A percentile compares a stretch with the other conserved stretches of the same genome.
Conservation (phyloP, 1,140 invertebrate species). For the Zaprionus lachaisei region DNA sequence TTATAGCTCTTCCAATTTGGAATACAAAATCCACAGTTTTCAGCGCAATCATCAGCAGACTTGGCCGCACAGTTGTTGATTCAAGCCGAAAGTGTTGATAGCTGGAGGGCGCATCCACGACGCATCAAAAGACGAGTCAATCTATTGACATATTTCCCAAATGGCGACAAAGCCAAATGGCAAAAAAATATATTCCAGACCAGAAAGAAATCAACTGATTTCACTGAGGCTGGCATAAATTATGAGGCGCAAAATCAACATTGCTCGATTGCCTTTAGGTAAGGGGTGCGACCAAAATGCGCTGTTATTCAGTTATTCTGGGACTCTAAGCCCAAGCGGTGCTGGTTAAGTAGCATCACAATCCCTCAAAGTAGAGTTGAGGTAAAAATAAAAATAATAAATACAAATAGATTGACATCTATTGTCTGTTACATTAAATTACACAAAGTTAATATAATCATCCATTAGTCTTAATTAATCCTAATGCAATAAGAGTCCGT, state of each 20-base stretch:
- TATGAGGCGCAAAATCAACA: conserved; percentile 47
- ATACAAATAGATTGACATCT: not conserved
- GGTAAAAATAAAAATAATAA: not conserved
- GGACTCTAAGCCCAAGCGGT: conserved; percentile 37
- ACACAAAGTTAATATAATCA: not conserved
- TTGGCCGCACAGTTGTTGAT: conserved; percentile 31
- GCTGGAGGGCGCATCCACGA: conserved; percentile 2
- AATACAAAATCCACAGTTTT: not conserved
- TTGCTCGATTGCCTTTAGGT: conserved; percentile 26
- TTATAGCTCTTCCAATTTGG: not conserved
- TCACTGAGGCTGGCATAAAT: conserved; percentile 38
- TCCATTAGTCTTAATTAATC: not conserved
- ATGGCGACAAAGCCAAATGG: conserved; percentile 18
- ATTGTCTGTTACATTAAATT: not conserved
- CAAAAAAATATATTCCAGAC: conserved; percentile 30
- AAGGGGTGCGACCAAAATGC: conserved; percentile 11
- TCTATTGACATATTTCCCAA: conserved; percentile 38
- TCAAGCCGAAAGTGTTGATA: conserved; percentile 34
- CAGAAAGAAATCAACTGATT: conserved; percentile 38
- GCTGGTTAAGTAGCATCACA: not conserved
- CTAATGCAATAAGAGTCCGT: not conserved
- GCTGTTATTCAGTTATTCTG: conserved; percentile 58
- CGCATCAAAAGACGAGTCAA: conserved; percentile 43
- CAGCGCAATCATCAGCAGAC: conserved; percentile 2
- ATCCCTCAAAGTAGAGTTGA: not conserved